Evolutionary conservation across 2,797 vertebrate species (phyloP).

Genomic region (Botia almorhae): DNA sequence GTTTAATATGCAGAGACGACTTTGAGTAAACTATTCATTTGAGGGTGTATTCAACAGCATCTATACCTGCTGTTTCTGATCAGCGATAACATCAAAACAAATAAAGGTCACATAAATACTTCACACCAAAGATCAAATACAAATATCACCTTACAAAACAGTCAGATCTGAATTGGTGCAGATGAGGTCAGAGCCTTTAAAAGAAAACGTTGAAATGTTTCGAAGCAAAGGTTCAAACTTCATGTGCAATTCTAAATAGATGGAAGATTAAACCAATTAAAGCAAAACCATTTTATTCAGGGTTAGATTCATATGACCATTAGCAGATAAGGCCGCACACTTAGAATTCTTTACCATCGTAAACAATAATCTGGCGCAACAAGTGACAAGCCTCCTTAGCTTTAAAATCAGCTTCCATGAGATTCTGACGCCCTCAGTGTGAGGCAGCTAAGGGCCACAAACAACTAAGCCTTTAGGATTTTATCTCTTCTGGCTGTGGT

Average conservation of each 20-base stretch:
- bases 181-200: neutral
- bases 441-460: slow-evolving; percentile 41
- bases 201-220: neutral
- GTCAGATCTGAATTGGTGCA: slow-evolving; percentile 3
- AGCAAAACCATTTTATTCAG: slow-evolving; percentile 12
- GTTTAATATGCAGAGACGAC: slow-evolving; percentile 1
- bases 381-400: slow-evolving; percentile 43
- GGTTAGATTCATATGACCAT: slow-evolving; percentile 10
- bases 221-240: slow-evolving; percentile 9
- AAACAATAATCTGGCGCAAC: slow-evolving; percentile 39
- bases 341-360: slow-evolving; percentile 8
- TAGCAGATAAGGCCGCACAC: slow-evolving; percentile 13
- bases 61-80: neutral
- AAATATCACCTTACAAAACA: neutral
- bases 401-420: slow-evolving; percentile 51
- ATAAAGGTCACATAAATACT: slow-evolving; percentile 20
- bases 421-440: slow-evolving; percentile 39
- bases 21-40: neutral
- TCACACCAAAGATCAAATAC: neutral
- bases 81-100: neutral
- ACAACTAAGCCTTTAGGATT: slow-evolving; percentile 55
- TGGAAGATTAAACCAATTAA: slow-evolving; percentile 33
- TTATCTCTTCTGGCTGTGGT: slow-evolving; percentile 58
- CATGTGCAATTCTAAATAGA: slow-evolving; percentile 17
- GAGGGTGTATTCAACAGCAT: neutral